Conservation (phyloP, 2,797 vertebrate genomes). For the Coilia nasus region DNA sequence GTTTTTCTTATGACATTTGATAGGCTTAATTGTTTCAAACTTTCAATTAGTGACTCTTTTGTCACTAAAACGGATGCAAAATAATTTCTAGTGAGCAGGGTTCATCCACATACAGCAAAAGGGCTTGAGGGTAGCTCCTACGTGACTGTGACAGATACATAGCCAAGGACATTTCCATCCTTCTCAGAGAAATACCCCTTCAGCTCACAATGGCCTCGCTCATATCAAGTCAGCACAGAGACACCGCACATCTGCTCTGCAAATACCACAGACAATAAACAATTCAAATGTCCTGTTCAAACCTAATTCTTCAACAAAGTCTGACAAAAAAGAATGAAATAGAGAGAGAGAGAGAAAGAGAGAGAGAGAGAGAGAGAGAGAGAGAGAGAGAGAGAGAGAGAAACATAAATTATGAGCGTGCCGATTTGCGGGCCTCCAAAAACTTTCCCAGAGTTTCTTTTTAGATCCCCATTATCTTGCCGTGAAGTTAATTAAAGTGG, state of each 20-base stretch:
- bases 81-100: conserved; percentile 13
- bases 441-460: conserved; percentile 69
- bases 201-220: conserved; percentile 68
- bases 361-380: conserved; percentile 47
- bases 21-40: conserved; percentile 33
- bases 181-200: conserved; percentile 70
- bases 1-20: conserved; percentile 19
- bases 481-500: conserved; percentile 83
- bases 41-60: conserved; percentile 40
- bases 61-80: conserved; percentile 27
- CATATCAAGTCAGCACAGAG: conserved; percentile 74
- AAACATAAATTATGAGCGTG: conserved; percentile 70
- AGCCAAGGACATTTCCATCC: conserved; percentile 54
- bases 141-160: conserved; percentile 25
- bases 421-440: conserved; percentile 56
- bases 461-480: conserved; percentile 75
- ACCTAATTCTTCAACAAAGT: conserved; percentile 70
- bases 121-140: conserved; percentile 37
- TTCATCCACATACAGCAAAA: neutral
- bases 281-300: conserved; percentile 73
- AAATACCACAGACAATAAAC: conserved; percentile 80
- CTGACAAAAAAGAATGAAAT: conserved; percentile 68
- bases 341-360: conserved; percentile 33
- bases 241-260: conserved; percentile 70
- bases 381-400: conserved; percentile 47